Base-by-base conservation (phyloP, 2,113 vertebrate species). In the Bagarius yarrelli region DNA sequence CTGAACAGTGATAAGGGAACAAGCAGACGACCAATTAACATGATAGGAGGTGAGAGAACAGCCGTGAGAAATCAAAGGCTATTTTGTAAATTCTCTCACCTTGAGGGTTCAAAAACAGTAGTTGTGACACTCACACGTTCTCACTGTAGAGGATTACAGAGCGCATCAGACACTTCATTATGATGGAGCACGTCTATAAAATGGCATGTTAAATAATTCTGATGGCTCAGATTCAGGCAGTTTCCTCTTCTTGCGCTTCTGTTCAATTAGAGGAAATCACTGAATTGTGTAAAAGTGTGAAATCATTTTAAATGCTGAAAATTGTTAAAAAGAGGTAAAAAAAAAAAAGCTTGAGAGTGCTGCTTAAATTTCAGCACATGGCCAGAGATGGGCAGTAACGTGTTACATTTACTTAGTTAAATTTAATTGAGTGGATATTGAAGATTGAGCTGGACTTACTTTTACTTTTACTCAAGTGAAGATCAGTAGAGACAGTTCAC, bases 41-140 rank as follows among this genome's bases (percentile, higher is more conserved):
- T 56, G 44, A 76, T 32, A 72, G 13, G 25, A 76, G 56, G 32
- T 57, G 56, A 77, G 64, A 53, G 57, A 40, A 79, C 53, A 69
- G 14, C 74, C 19, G 9, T 50, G 75, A 77, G 47, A 64, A 83
- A 77, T 66, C 84, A 36, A 44, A 61, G 52, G 50, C 25, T 80
- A 32, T 47, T 69, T 47, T 64, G 84, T 72, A 52, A 78, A 79
- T 55, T 52, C 71, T 80, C 34, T 76, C 81, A 80, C 76, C 80
- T 79, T 70, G 44, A 19, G 23, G 76, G 47, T 52, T 79, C 27
- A 59, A 25, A 57, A 66, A 59, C 32, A 72, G 64, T 15, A 66
- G 23, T 64, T 74, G 27, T 27, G 5, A 64, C 36, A 69, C 64
- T 83, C 52, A 59, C 67, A 73, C 74, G 23, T 74, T 57, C 56